Percentiles rank a stretch among this genome's conserved stretches.
phyloP scores from a whole-genome alignment of 1,140 invertebrate genomes.

The Nephotettix cincticeps region DNA sequence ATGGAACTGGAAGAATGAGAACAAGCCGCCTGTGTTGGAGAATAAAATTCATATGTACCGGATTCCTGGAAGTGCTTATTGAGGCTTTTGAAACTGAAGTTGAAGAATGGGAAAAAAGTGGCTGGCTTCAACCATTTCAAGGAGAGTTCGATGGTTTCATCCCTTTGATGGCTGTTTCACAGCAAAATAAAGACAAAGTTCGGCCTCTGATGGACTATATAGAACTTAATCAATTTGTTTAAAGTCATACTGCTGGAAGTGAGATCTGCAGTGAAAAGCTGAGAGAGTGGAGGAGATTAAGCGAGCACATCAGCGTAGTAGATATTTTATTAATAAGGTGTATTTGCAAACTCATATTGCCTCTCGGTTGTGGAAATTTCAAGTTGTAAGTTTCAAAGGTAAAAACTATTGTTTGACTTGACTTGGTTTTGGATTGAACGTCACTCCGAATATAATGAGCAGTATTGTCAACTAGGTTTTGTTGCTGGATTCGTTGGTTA shows the following conservation, averaged over 20 bases:
- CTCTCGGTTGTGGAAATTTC: background rate
- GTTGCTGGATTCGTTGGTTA: background rate
- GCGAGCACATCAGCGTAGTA: background rate
- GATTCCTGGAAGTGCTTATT: background rate
- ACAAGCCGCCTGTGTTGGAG: too few relatives aligned
- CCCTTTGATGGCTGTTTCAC: background rate
- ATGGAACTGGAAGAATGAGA: too few relatives aligned
- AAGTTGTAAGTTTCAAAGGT: conserved; percentile 18
- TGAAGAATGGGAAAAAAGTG: too few relatives aligned
- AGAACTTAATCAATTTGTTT: too few relatives aligned
- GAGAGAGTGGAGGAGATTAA: background rate
- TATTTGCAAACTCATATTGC: conserved; percentile 1
- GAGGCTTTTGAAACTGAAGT: background rate
- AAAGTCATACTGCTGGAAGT: too few relatives aligned
- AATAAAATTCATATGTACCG: background rate
- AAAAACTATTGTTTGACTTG: conserved; percentile 9
- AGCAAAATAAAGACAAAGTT: conserved; percentile 10
- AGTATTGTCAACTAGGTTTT: background rate
- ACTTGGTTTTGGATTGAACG: conserved; percentile 19
- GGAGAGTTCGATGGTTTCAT: too few relatives aligned
- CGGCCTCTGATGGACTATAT: background rate
- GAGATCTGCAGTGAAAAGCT: too few relatives aligned
- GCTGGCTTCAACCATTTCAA: too few relatives aligned
- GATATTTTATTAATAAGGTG: background rate
- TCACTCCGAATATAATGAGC: conserved; percentile 13